A percentile compares a stretch with the other conserved stretches of the same genome.
These are phyloP conservation scores for Cetonia aurata DNA, from an alignment of 2,888 invertebrate genomes.

Conservation along the genomic window DNA sequence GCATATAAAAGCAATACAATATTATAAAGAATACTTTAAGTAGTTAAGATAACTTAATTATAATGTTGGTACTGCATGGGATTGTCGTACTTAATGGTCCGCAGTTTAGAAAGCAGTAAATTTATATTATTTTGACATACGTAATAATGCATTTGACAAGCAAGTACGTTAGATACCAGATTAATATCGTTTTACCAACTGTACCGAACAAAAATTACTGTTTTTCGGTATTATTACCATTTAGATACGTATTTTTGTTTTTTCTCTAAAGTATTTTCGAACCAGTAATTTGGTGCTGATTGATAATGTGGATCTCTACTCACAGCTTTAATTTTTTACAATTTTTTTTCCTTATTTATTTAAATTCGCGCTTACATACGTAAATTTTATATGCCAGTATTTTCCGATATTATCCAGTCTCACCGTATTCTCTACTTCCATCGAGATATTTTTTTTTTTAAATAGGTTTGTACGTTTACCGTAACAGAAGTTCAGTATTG, in stretches of 20 bases:
- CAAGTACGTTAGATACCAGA: too few relatives aligned
- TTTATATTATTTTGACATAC: neutral
- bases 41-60: neutral
- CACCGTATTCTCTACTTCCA: slow-evolving; percentile 5
- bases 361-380: neutral
- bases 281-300: slow-evolving; percentile 8
- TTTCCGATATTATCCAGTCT: neutral
- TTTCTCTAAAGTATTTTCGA: too few relatives aligned
- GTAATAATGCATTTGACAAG: too few relatives aligned
- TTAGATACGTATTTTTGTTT: too few relatives aligned
- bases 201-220: neutral
- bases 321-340: slow-evolving; percentile 27
- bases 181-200: neutral
- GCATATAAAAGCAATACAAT: slow-evolving; percentile 20
- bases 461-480: slow-evolving; percentile 6
- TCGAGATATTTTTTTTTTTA: neutral
- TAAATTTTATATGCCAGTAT: slow-evolving; percentile 29
- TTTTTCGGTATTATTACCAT: too few relatives aligned
- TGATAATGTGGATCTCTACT: slow-evolving; percentile 8
- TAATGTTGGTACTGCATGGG: neutral
- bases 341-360: slow-evolving; percentile 4
- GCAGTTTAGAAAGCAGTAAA: neutral
- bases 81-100: neutral
- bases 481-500: slow-evolving; percentile 59
- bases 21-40: neutral